A percentile compares a stretch with the other conserved stretches of the same genome.
These are phyloP conservation scores for Taphrorychus bicolor DNA, from an alignment of 2,888 invertebrate species.

Conservation along the genomic window DNA sequence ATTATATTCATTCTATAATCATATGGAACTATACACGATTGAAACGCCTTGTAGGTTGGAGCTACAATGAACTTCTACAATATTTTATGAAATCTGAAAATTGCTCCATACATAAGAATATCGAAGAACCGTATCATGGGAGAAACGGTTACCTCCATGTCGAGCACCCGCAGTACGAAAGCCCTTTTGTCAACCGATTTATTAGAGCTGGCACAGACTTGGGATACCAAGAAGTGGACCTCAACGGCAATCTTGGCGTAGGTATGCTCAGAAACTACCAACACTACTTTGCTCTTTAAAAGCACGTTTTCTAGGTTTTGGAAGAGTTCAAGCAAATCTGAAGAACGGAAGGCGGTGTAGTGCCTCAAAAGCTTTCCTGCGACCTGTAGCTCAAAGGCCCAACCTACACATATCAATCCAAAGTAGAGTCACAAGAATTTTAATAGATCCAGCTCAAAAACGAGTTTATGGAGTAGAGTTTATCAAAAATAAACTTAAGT, in stretches of 20 bases:
- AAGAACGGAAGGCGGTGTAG: slow-evolving; percentile 78
- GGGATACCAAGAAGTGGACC: slow-evolving; percentile 75
- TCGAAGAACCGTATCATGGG: slow-evolving; percentile 72
- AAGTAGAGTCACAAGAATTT: slow-evolving; percentile 72
- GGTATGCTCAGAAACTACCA: slow-evolving; percentile 33
- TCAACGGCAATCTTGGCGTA: slow-evolving; percentile 66
- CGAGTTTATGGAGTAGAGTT: slow-evolving; percentile 74
- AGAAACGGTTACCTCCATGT: slow-evolving; percentile 70
- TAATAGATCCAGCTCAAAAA: slow-evolving; percentile 69
- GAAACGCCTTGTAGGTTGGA: slow-evolving; percentile 70
- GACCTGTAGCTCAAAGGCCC: slow-evolving; percentile 67
- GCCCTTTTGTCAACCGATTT: slow-evolving; percentile 70
- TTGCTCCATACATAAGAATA: slow-evolving; percentile 65
- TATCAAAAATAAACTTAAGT: slow-evolving; percentile 64
- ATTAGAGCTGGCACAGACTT: slow-evolving; percentile 71
- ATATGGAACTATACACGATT: background rate
- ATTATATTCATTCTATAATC: background rate
- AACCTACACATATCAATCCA: slow-evolving; percentile 77
- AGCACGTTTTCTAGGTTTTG: slow-evolving; percentile 64
- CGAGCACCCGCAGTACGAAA: slow-evolving; percentile 69
- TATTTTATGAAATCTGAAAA: slow-evolving; percentile 84
- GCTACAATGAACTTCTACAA: slow-evolving; percentile 72
- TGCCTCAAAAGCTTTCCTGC: slow-evolving; percentile 79
- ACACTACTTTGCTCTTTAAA: background rate
- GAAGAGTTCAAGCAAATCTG: slow-evolving; percentile 74